These are phyloP conservation scores for Platysternon megacephalum DNA, from an alignment of 2,113 vertebrate genomes.

Conservation along the genomic window DNA sequence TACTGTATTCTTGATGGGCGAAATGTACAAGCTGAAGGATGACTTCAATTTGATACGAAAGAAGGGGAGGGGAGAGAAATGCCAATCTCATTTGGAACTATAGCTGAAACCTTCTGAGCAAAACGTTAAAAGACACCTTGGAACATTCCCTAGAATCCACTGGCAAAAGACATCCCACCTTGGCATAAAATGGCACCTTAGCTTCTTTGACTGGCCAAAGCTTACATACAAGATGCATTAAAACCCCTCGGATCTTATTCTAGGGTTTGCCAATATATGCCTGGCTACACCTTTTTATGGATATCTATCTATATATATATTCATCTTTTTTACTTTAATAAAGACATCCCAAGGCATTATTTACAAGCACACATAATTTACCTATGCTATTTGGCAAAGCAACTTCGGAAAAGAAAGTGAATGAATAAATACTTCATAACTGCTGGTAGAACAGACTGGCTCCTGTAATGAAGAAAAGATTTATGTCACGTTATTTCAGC, in stretches of 20 bases:
- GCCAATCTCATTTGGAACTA: background rate
- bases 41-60: background rate
- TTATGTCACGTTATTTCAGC: constrained; percentile 97
- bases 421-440: constrained; percentile 92
- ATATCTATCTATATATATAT: constrained; percentile 27
- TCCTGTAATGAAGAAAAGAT: constrained; percentile 96
- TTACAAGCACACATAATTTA: constrained; percentile 87
- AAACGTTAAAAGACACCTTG: background rate
- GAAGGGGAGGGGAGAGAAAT: background rate
- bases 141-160: background rate
- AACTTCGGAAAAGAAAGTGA: constrained; percentile 85
- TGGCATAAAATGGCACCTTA: background rate
- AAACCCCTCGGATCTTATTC: background rate
- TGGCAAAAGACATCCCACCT: background rate
- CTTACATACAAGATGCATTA: background rate
- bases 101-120: background rate
- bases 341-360: constrained; percentile 83
- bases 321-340: constrained; percentile 78
- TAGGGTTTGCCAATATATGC: background rate
- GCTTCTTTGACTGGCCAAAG: background rate
- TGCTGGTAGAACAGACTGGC: constrained; percentile 86
- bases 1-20: background rate
- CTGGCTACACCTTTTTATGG: constrained; percentile 53
- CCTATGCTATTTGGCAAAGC: constrained; percentile 89
- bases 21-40: accelerated